Evolutionary conservation across 2,113 vertebrate genomes (phyloP).

Genomic region (Siniperca knerii): DNA sequence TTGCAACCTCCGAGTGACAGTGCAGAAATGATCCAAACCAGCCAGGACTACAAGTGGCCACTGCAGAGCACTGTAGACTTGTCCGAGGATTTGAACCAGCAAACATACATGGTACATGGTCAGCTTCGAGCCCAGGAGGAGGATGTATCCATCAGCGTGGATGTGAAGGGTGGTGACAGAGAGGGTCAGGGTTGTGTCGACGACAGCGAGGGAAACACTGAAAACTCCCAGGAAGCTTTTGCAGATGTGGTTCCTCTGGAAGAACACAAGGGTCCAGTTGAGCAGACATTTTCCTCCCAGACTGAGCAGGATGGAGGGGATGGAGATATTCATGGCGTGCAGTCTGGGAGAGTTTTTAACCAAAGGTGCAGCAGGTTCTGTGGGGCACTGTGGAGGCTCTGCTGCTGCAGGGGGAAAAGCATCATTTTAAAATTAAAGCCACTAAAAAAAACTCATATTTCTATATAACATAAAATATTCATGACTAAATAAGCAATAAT

Average conservation of each 20-base stretch:
- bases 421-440: not conserved
- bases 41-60: slow-evolving; percentile 82
- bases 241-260: slow-evolving; percentile 70
- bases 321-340: slow-evolving; percentile 52
- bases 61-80: slow-evolving; percentile 80
- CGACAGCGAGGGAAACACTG: slow-evolving; percentile 84
- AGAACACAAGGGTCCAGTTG: slow-evolving; percentile 82
- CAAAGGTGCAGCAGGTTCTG: not conserved
- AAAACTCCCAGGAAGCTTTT: slow-evolving; percentile 86
- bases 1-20: slow-evolving; percentile 43
- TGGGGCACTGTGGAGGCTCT: not conserved
- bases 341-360: not conserved
- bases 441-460: not conserved
- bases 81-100: slow-evolving; percentile 85
- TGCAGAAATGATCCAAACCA: slow-evolving; percentile 83
- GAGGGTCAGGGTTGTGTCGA: slow-evolving; percentile 82
- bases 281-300: slow-evolving; percentile 86
- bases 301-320: slow-evolving; percentile 79
- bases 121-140: slow-evolving; percentile 80
- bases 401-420: not conserved
- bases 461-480: not conserved
- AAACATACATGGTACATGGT: slow-evolving; percentile 88
- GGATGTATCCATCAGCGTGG: slow-evolving; percentile 72
- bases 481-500: not conserved
- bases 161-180: slow-evolving; percentile 74